phyloP scores from a whole-genome alignment of 2,888 invertebrate genomes.

The Neuroscelio doddi region DNA sequence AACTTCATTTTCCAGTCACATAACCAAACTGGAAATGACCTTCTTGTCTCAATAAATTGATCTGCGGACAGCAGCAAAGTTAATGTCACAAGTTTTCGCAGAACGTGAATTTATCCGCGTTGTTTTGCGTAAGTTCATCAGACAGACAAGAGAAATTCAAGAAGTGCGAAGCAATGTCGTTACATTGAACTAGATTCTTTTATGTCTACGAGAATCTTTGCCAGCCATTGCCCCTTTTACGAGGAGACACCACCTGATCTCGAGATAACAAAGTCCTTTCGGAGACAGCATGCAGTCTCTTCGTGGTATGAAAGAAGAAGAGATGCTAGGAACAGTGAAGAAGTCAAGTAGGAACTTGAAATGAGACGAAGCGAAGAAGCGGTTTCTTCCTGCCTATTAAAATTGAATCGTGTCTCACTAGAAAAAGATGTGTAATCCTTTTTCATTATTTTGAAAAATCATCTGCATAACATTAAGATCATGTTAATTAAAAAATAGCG shows the following conservation, averaged over 20 bases:
- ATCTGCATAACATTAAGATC: background rate
- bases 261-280: constrained; percentile 49
- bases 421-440: constrained; percentile 26
- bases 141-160: constrained; percentile 11
- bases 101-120: constrained; percentile 12
- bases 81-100: background rate
- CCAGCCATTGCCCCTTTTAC: constrained; percentile 23
- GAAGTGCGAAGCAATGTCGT: constrained; percentile 27
- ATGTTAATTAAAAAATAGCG: too few species aligned
- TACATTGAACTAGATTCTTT: constrained; percentile 48
- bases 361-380: constrained; percentile 31
- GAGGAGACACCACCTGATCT: constrained; percentile 39
- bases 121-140: constrained; percentile 46
- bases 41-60: too few species aligned
- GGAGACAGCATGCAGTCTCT: constrained; percentile 27
- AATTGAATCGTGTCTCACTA: constrained; percentile 27
- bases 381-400: constrained; percentile 34
- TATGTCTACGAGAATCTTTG: constrained; percentile 19
- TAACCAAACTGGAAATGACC: background rate
- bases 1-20: background rate
- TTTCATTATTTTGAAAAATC: background rate
- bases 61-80: too few species aligned
- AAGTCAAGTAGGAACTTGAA: constrained; percentile 32
- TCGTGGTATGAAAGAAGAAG: constrained; percentile 32
- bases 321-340: constrained; percentile 13